These are phyloP conservation scores for Cichlasoma orientale DNA, from an alignment of 2,797 vertebrate species.

Conservation along the genomic window DNA sequence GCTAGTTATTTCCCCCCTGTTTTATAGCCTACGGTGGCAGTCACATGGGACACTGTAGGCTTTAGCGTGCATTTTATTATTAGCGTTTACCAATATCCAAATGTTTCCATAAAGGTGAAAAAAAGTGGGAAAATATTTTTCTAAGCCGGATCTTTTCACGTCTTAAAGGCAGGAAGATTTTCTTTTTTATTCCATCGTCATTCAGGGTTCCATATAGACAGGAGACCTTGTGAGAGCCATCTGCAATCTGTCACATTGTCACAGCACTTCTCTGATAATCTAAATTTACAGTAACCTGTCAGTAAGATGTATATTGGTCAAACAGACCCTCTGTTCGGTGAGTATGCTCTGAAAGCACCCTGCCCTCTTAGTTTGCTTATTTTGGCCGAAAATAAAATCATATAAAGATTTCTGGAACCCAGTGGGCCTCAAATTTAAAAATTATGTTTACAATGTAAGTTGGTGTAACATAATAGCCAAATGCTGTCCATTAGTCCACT, in stretches of 20 bases:
- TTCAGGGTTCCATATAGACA: slow-evolving; percentile 45
- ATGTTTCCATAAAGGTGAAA: slow-evolving; percentile 37
- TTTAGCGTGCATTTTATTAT: slow-evolving; percentile 1
- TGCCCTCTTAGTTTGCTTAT: slow-evolving; percentile 13
- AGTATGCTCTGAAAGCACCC: slow-evolving; percentile 35
- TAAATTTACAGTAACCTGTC: slow-evolving; percentile 81
- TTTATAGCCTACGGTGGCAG: background rate
- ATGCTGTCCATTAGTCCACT: background rate
- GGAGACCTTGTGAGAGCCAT: slow-evolving; percentile 69
- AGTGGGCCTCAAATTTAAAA: slow-evolving; percentile 14
- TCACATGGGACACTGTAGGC: background rate
- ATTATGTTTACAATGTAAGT: slow-evolving; percentile 3
- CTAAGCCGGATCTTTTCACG: slow-evolving; percentile 16
- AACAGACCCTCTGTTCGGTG: slow-evolving; percentile 71
- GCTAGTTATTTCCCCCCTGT: background rate
- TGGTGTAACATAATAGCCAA: background rate
- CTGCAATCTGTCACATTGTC: slow-evolving; percentile 73
- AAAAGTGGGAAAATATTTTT: slow-evolving; percentile 10
- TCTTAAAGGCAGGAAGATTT: slow-evolving; percentile 36
- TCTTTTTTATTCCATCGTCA: slow-evolving; percentile 42
- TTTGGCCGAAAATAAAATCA: slow-evolving; percentile 11
- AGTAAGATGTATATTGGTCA: slow-evolving; percentile 67
- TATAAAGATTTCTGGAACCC: background rate
- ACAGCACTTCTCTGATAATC: slow-evolving; percentile 76
- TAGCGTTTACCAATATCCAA: slow-evolving; percentile 15